Percentiles rank a stretch among this genome's conserved stretches.
Conservation (phyloP, 2,888 invertebrate species). For the Trachelus stipa region DNA sequence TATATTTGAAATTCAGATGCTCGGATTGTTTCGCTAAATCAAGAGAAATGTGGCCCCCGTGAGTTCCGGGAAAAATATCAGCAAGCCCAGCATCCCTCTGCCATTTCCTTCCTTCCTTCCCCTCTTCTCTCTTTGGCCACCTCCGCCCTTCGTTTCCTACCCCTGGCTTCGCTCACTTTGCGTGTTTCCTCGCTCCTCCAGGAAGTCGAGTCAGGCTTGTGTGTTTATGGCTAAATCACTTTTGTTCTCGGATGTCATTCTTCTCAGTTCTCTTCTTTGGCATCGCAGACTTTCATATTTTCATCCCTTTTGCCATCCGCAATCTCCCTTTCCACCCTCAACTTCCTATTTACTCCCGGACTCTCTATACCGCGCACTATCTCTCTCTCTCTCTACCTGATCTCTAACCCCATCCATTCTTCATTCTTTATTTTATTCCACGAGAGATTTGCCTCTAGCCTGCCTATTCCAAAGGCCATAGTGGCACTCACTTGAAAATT, state of each 20-base stretch:
- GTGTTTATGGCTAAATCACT: conserved; percentile 56
- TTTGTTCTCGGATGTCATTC: conserved; percentile 44
- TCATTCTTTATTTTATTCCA: conserved; percentile 37
- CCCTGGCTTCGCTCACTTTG: conserved; percentile 15
- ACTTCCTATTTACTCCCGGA: background rate
- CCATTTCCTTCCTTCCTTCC: conserved; percentile 24
- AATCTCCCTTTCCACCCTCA: background rate
- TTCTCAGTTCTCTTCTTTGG: conserved; percentile 18
- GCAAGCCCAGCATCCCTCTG: conserved; percentile 19
- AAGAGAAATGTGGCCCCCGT: conserved; percentile 60
- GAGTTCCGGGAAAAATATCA: conserved; percentile 43
- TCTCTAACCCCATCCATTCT: conserved; percentile 15
- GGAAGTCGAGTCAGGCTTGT: conserved; percentile 17
- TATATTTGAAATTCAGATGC: conserved; percentile 60
- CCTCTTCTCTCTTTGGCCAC: conserved; percentile 1
- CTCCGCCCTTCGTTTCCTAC: conserved; percentile 13
- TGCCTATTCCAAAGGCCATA: background rate
- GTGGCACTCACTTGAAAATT: background rate
- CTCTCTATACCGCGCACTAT: conserved; percentile 1
- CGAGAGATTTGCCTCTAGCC: conserved; percentile 25
- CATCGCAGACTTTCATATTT: conserved; percentile 33
- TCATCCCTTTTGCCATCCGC: conserved; percentile 13
- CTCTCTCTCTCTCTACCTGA: background rate
- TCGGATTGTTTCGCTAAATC: conserved; percentile 62
- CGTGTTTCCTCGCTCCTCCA: conserved; percentile 21